Base-by-base conservation (phyloP, 2,113 vertebrate genomes). In the Prinia subflava region DNA sequence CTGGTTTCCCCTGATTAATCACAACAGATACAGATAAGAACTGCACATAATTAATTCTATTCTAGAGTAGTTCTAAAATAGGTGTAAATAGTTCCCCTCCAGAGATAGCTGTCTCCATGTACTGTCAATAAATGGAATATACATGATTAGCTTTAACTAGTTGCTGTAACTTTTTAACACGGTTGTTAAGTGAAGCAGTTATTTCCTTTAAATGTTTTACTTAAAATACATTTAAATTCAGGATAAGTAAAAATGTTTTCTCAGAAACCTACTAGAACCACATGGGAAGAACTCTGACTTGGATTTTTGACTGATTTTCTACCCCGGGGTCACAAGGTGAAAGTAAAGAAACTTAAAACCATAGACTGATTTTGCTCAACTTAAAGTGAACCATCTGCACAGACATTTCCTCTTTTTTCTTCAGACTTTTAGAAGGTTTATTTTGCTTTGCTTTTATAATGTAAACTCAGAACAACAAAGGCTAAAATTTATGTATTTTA, bases 331-430 rank as follows among this genome's bases (percentile, higher is more conserved):
- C 11, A n/a, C 8, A 56, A 52, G 5, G 31, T 47, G 13, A 85
- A 84, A 55, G 8, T 23, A 44, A 6, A 52, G 24, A 74, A 83
- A 17, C n/a, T 63, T 71, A 60, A 89, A 78, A 42, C 2, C 2
- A 22, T 24, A 3, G 16, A 35, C 27, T 57, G 12, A 75, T 7
- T 17, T 63, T 75, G 4, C 1, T n/a, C 39, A 81, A 49, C 5
- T 35, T 59, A 16, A 60, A 71, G 44, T 47, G 11, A 16, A 75
- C 5, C 4, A 71, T 28, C 7, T 85, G 31, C 79, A 60, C 3
- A 37, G 17, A 25, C 0, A 3, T 1, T 30, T 62, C 55, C 33
- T 18, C 9, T 39, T 20, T 2, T 3, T 37, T 62, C 59, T 21
- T 12, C 9, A 44, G 25, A 7, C 4, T 83, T 83, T 31, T 4